These are phyloP conservation scores for Gymnobelideus leadbeateri DNA, from an alignment of 2,113 vertebrate genomes.

Conservation along the genomic window DNA sequence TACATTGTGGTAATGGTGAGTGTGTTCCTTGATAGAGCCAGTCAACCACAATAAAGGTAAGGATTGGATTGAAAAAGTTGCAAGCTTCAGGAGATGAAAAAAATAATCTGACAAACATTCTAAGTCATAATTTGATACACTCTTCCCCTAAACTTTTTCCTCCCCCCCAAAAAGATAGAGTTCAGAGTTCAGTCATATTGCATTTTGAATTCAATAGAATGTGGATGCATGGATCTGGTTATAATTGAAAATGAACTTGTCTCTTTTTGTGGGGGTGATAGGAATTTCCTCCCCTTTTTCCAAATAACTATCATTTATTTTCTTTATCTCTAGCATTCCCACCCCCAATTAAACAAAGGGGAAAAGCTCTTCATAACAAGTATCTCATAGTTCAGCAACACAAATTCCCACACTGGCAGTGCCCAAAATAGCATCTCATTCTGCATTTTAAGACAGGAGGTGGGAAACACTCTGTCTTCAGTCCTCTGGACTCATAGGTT, in stretches of 20 bases:
- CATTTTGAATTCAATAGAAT: neutral
- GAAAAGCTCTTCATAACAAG: too few species aligned
- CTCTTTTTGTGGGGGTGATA: neutral
- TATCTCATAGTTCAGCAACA: neutral
- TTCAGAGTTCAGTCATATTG: neutral
- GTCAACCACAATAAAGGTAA: neutral
- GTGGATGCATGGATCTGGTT: neutral
- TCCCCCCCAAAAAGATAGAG: neutral
- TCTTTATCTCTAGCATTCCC: neutral
- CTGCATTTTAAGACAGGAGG: conserved; percentile 21
- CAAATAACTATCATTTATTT: neutral
- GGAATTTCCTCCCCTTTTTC: neutral
- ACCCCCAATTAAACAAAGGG: neutral
- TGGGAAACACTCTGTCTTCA: neutral
- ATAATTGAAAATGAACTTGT: neutral
- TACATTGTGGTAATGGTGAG: neutral
- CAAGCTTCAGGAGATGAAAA: conserved; percentile 12
- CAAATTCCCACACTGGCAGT: neutral
- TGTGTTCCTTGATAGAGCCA: too few species aligned
- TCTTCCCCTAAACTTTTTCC: neutral
- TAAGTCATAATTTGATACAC: neutral
- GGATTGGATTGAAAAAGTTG: conserved; percentile 19
- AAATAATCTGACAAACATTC: conserved; percentile 9
- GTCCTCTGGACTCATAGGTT: neutral
- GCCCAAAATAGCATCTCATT: neutral